Conservation (phyloP, 2,888 invertebrate genomes). For the Stenodema calcarata region DNA sequence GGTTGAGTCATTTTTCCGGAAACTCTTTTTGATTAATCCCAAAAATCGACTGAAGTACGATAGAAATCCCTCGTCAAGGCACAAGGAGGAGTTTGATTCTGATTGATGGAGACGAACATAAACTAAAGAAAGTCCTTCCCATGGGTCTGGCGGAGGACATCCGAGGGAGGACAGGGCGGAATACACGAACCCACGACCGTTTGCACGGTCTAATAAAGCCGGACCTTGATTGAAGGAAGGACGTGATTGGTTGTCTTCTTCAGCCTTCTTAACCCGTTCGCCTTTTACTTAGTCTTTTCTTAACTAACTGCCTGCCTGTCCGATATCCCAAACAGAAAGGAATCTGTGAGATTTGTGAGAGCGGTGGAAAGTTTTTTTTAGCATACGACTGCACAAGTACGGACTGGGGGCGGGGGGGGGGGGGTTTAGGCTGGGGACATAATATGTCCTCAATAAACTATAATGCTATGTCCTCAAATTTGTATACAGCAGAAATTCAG, state of each 20-base stretch:
- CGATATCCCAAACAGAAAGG: background rate
- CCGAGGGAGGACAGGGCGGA: background rate
- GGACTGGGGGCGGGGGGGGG: no score
- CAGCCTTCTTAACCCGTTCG: background rate
- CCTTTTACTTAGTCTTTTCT: background rate
- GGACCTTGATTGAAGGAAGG: background rate
- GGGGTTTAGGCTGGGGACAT: no score
- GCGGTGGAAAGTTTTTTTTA: no score
- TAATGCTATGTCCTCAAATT: no score
- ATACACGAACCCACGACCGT: background rate
- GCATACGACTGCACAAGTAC: no score
- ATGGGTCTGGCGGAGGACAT: background rate
- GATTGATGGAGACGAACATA: background rate
- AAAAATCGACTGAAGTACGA: no score
- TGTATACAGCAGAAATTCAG: no score
- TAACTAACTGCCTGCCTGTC: background rate
- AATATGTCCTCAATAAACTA: no score
- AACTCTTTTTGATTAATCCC: no score
- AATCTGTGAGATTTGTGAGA: no score
- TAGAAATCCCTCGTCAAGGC: no score
- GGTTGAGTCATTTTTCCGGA: no score
- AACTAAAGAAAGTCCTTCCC: background rate
- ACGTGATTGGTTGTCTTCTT: conserved; percentile 4
- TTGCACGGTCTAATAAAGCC: conserved; percentile 16
- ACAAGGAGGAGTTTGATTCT: background rate